These are phyloP conservation scores for Ruditapes philippinarum DNA, from an alignment of 1,140 invertebrate species.

Conservation along the genomic window DNA sequence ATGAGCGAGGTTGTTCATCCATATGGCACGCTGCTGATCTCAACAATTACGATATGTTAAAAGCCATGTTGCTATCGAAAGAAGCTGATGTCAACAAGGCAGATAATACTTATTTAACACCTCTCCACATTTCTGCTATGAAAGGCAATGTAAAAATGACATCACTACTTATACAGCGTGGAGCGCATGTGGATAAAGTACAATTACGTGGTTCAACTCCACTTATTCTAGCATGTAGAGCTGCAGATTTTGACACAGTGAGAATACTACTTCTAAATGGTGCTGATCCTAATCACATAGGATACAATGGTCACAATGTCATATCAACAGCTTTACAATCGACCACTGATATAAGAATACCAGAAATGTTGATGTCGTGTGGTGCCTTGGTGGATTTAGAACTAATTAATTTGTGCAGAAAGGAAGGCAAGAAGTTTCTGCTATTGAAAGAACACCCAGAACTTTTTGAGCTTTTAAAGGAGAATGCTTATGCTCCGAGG, in stretches of 20 bases:
- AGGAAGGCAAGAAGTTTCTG: conserved; percentile 73
- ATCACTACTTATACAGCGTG: conserved; percentile 75
- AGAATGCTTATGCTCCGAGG: conserved; percentile 70
- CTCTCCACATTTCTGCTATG: conserved; percentile 80
- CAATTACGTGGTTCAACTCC: conserved; percentile 80
- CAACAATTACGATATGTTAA: conserved; percentile 79
- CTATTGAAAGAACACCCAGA: conserved; percentile 72
- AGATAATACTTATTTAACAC: conserved; percentile 74
- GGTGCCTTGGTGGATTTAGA: conserved; percentile 73
- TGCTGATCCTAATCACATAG: conserved; percentile 80
- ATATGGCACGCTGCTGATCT: conserved; percentile 81
- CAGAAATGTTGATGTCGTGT: conserved; percentile 76
- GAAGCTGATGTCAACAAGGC: conserved; percentile 75
- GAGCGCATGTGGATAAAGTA: conserved; percentile 76
- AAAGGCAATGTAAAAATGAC: conserved; percentile 77
- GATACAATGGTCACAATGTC: conserved; percentile 78
- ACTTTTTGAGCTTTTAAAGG: conserved; percentile 69
- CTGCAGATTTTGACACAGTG: conserved; percentile 72
- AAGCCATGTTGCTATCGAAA: conserved; percentile 66
- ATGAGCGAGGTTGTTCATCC: conserved; percentile 79
- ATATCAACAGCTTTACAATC: conserved; percentile 77
- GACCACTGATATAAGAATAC: conserved; percentile 68
- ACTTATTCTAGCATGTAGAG: conserved; percentile 76
- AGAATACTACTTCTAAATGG: conserved; percentile 78
- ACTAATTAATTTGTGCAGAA: conserved; percentile 72